Conservation (phyloP, 1,140 invertebrate species). For the Bicyclus anynana region DNA sequence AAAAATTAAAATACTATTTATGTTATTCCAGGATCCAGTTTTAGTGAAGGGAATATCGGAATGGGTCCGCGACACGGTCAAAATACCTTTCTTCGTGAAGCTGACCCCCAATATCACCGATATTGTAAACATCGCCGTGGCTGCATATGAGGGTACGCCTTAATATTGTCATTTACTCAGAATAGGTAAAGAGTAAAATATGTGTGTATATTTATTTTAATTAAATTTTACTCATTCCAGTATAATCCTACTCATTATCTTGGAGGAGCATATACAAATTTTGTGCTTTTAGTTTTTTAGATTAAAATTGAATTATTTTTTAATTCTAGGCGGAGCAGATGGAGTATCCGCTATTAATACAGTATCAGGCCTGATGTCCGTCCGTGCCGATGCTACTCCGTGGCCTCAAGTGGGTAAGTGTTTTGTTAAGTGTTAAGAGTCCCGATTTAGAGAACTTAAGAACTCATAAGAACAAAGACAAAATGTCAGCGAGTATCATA, state of each 20-base stretch:
- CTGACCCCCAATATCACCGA: slow-evolving; percentile 98
- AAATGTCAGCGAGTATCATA: too few relatives aligned
- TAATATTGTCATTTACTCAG: background rate
- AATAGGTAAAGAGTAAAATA: too few relatives aligned
- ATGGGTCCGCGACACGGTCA: slow-evolving; percentile 91
- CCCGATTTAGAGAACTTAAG: too few relatives aligned
- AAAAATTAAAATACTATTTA: background rate
- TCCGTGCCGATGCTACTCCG: slow-evolving; percentile 87
- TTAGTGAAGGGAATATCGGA: slow-evolving; percentile 92
- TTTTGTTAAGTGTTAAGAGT: slow-evolving; percentile 16
- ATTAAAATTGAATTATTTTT: too few relatives aligned
- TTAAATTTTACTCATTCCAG: too few relatives aligned
- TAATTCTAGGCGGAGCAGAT: slow-evolving; percentile 86
- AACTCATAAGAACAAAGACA: too few relatives aligned
- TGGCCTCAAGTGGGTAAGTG: slow-evolving; percentile 93
- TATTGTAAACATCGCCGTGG: slow-evolving; percentile 91
- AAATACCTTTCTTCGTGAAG: slow-evolving; percentile 99
- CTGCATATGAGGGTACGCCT: slow-evolving; percentile 89
- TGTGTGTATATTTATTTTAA: too few relatives aligned
- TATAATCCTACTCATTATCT: too few relatives aligned
- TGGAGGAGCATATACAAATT: too few relatives aligned
- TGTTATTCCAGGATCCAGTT: slow-evolving; percentile 86
- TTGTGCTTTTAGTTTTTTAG: too few relatives aligned
- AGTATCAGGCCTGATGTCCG: slow-evolving; percentile 93
- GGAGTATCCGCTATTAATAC: slow-evolving; percentile 99